phyloP scores from a whole-genome alignment of 2,113 vertebrate species.

The Eurypyga helias region DNA sequence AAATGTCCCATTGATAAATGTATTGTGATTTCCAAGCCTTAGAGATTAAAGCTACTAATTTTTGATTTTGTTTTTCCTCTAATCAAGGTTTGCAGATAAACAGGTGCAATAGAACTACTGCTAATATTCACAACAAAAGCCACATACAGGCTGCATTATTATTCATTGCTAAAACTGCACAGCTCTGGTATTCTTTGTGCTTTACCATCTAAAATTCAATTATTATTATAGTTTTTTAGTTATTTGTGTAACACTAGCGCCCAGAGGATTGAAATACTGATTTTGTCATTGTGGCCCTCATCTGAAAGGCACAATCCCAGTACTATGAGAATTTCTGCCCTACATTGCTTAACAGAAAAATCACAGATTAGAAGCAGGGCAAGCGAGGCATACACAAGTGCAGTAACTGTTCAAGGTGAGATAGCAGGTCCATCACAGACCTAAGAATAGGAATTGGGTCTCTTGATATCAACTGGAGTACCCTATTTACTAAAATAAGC shows the following conservation, averaged over 20 bases:
- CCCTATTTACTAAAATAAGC: neutral
- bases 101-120: neutral
- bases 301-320: neutral
- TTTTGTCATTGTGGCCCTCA: neutral
- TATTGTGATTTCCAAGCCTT: neutral
- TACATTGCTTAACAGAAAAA: neutral
- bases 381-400: neutral
- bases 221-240: neutral
- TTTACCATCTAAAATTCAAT: neutral
- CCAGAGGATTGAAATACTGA: neutral
- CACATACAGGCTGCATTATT: conserved; percentile 15
- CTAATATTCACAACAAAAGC: neutral
- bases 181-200: neutral
- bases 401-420: neutral
- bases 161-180: neutral
- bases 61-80: neutral
- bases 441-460: neutral
- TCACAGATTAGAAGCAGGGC: neutral
- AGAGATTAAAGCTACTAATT: neutral
- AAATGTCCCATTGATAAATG: neutral
- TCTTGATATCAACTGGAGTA: neutral
- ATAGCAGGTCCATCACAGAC: rapidly evolving
- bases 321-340: neutral
- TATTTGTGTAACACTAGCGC: neutral
- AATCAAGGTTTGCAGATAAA: conserved; percentile 30